phyloP scores from a whole-genome alignment of 2,888 invertebrate genomes.

The Sminthurides aquaticus region DNA sequence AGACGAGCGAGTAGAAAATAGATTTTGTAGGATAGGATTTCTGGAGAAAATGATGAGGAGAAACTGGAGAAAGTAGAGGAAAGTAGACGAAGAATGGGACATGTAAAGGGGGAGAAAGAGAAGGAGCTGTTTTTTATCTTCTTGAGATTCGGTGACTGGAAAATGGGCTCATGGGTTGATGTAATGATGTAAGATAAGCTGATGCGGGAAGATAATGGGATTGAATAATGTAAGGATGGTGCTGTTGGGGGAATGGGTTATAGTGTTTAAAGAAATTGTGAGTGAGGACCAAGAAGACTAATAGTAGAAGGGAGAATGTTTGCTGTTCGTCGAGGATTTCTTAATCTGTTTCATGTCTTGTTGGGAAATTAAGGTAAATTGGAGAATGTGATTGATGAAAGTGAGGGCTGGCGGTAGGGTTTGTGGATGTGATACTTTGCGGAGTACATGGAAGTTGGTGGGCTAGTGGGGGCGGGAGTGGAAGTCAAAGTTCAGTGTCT shows the following conservation, averaged over 20 bases:
- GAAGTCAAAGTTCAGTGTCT: constrained; percentile 15
- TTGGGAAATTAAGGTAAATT: neutral
- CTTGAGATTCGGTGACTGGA: neutral
- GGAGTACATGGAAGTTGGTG: neutral
- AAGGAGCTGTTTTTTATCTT: too few relatives aligned
- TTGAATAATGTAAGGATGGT: neutral
- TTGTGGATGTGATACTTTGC: neutral
- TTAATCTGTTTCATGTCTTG: neutral
- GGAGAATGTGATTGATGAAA: neutral
- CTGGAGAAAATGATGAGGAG: too few relatives aligned
- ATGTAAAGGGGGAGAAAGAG: neutral
- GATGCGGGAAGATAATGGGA: neutral
- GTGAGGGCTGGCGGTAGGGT: neutral
- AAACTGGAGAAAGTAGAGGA: neutral
- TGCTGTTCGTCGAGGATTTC: too few relatives aligned
- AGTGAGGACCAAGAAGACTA: too few relatives aligned
- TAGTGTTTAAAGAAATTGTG: neutral
- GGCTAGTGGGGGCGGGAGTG: too few relatives aligned
- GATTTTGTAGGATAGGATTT: too few relatives aligned
- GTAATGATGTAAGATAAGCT: neutral
- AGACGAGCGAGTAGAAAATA: too few relatives aligned
- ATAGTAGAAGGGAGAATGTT: too few relatives aligned
- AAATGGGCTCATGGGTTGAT: neutral
- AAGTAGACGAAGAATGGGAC: neutral
- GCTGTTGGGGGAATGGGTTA: too few relatives aligned